phyloP scores from a whole-genome alignment of 2,888 invertebrate species.

The Drosophila kanekoi region DNA sequence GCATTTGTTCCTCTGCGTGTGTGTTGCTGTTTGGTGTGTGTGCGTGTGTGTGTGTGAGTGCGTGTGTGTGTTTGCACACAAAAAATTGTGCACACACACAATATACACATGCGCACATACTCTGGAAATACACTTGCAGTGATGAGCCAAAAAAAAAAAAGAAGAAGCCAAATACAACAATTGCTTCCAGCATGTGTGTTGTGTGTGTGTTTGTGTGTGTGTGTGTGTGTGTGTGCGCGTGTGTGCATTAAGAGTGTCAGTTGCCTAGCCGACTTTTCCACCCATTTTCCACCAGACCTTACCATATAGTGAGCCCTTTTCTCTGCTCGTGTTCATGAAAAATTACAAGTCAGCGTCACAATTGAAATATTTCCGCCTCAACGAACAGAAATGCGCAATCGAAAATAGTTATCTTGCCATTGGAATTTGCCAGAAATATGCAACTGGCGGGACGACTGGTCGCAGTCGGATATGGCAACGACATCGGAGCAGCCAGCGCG shows the following conservation, averaged over 20 bases:
- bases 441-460: constrained; percentile 37
- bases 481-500: constrained; percentile 16
- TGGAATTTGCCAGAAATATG: constrained; percentile 71
- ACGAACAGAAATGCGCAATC: constrained; percentile 79
- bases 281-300: constrained; percentile 2
- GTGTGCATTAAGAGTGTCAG: constrained; percentile 55
- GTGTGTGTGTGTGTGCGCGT: constrained; percentile 9
- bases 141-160: constrained; percentile 55
- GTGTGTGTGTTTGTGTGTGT: constrained; percentile 9
- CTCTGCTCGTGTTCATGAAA: constrained; percentile 68
- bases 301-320: constrained; percentile 17
- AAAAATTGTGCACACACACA: constrained; percentile 31
- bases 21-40: constrained; percentile 5
- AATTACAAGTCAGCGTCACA: constrained; percentile 80
- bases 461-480: constrained; percentile 43
- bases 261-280: constrained; percentile 24
- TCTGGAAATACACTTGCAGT: constrained; percentile 57
- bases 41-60: background rate
- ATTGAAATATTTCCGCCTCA: constrained; percentile 81
- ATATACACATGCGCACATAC: constrained; percentile 11
- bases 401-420: constrained; percentile 76
- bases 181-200: constrained; percentile 8
- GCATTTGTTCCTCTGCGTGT: constrained; percentile 42
- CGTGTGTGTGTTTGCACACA: constrained; percentile 16
- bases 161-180: constrained; percentile 37